Conservation (phyloP, 2,113 vertebrate genomes). For the Helogale parvula region DNA sequence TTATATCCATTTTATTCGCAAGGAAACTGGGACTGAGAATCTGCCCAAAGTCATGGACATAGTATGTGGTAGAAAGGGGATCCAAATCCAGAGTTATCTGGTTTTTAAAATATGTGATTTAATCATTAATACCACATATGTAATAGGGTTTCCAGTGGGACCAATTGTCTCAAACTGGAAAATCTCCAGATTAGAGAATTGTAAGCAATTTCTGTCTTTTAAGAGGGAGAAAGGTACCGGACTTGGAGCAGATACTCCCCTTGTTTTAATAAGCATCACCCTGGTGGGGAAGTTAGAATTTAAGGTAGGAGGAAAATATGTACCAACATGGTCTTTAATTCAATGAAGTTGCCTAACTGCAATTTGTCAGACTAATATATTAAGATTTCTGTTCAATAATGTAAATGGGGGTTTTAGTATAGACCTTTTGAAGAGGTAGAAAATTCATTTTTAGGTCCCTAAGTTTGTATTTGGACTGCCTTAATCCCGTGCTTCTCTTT, state of each 20-base stretch:
- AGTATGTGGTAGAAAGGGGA: neutral
- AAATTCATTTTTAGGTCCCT: neutral
- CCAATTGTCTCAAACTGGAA: neutral
- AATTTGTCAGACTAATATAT: neutral
- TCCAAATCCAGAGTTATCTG: neutral
- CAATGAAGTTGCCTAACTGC: neutral
- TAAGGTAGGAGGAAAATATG: neutral
- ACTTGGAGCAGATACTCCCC: neutral
- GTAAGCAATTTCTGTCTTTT: neutral
- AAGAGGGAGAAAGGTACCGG: neutral
- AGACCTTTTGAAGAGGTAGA: neutral
- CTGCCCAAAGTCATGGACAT: neutral
- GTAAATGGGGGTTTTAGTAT: neutral
- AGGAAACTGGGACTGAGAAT: slow-evolving; percentile 25
- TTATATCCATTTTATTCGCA: neutral
- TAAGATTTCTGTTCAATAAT: neutral
- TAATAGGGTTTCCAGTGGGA: neutral
- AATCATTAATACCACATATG: neutral
- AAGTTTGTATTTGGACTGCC: neutral
- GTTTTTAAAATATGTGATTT: slow-evolving; percentile 21
- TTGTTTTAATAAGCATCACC: neutral
- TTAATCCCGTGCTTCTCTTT: neutral
- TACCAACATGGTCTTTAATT: neutral
- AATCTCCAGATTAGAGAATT: neutral
- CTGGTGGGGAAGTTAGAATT: neutral